Conservation (phyloP, 2,797 vertebrate genomes). For the Pterois miles region DNA sequence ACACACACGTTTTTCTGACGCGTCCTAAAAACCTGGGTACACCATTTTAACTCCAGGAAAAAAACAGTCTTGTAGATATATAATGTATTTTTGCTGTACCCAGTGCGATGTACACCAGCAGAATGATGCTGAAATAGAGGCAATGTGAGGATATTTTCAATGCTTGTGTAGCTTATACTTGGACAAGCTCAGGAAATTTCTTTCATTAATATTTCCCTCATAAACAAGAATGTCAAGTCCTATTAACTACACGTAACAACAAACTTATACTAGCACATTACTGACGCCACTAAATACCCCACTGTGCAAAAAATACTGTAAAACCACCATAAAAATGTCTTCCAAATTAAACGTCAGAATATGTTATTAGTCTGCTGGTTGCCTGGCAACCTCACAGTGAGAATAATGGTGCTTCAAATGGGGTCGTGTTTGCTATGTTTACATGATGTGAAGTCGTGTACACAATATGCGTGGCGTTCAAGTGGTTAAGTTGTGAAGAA, state of each 20-base stretch:
- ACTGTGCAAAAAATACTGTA: background rate
- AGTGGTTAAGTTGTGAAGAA: no score
- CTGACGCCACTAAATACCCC: background rate
- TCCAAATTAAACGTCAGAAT: background rate
- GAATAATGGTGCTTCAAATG: no score
- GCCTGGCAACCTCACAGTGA: background rate
- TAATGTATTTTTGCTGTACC: conserved; percentile 25
- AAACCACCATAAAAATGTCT: background rate
- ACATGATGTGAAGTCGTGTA: no score
- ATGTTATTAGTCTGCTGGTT: background rate
- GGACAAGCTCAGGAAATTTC: background rate
- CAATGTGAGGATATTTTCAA: background rate
- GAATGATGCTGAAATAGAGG: background rate
- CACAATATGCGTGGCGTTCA: no score
- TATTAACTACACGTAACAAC: background rate
- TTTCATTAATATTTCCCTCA: background rate
- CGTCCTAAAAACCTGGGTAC: conserved; percentile 1
- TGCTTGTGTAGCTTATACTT: background rate
- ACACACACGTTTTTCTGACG: background rate
- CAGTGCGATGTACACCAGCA: background rate
- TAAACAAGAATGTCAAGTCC: background rate
- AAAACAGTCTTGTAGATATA: background rate
- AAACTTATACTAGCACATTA: background rate
- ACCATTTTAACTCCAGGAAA: conserved; percentile 7
- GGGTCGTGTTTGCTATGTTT: no score